phyloP scores from a whole-genome alignment of 2,888 invertebrate genomes.

The Stenolophus ochropezus region DNA sequence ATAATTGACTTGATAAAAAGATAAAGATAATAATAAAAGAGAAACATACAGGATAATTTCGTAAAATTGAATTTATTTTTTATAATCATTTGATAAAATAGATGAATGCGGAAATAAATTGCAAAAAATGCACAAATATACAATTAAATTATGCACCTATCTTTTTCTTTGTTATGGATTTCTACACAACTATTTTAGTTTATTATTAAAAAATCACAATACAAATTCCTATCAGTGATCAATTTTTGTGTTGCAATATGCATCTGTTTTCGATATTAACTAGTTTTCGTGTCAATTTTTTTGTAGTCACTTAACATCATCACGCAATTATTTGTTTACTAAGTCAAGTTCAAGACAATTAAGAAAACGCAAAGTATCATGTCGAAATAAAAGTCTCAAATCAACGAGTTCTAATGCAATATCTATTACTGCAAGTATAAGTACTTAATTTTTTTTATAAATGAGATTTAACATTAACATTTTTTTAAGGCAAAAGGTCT shows the following conservation, averaged over 20 bases:
- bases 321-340: background rate
- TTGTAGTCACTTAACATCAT: background rate
- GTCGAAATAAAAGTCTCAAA: too few species aligned
- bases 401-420: too few species aligned
- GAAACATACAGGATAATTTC: too few species aligned
- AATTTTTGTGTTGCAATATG: background rate
- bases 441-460: too few species aligned
- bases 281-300: background rate
- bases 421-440: too few species aligned
- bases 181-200: constrained; percentile 48
- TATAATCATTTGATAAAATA: too few species aligned
- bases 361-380: constrained; percentile 9
- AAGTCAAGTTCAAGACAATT: constrained; percentile 32
- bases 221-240: background rate
- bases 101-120: constrained; percentile 10
- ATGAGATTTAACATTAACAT: too few species aligned
- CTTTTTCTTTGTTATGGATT: constrained; percentile 32
- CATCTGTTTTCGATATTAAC: background rate
- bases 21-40: too few species aligned
- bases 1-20: too few species aligned
- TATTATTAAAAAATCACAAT: background rate
- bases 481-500: too few species aligned
- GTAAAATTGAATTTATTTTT: too few species aligned
- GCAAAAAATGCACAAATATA: background rate
- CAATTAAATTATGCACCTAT: constrained; percentile 13